phyloP scores from a whole-genome alignment of 2,113 vertebrate genomes.

The Gallinago undulata region DNA sequence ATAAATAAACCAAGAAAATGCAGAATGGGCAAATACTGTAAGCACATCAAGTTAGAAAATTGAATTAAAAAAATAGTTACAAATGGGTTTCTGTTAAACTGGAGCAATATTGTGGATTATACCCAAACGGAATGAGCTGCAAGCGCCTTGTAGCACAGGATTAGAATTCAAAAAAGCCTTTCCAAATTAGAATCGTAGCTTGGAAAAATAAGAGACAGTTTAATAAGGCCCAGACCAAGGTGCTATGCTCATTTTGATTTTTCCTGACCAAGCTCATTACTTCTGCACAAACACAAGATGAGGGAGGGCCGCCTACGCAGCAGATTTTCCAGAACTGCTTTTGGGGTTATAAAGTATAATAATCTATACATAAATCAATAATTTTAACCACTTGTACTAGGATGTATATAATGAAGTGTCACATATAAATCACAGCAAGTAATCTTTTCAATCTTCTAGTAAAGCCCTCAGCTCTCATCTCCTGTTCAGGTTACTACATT shows the following conservation, averaged over 20 bases:
- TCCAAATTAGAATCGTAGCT: background rate
- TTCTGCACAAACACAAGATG: background rate
- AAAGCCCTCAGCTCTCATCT: background rate
- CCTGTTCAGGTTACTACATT: background rate
- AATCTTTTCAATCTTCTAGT: constrained; percentile 16
- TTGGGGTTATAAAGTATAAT: background rate
- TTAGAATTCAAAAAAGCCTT: background rate
- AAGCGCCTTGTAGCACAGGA: background rate
- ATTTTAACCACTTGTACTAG: background rate
- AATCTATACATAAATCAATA: background rate
- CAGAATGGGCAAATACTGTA: background rate
- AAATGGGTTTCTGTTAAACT: background rate
- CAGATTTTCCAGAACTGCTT: background rate
- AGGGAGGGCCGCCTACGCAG: accelerated
- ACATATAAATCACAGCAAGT: background rate
- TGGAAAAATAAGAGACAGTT: background rate
- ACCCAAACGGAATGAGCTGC: accelerated
- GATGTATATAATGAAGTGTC: background rate
- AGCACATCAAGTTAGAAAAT: background rate
- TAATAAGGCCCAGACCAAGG: background rate
- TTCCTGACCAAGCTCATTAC: background rate
- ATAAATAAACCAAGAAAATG: constrained; percentile 35
- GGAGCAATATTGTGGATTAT: background rate
- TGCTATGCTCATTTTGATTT: background rate
- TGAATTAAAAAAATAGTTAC: background rate